Evolutionary conservation across 1,140 invertebrate species (phyloP).

Genomic region (Temnothorax longispinosus): DNA sequence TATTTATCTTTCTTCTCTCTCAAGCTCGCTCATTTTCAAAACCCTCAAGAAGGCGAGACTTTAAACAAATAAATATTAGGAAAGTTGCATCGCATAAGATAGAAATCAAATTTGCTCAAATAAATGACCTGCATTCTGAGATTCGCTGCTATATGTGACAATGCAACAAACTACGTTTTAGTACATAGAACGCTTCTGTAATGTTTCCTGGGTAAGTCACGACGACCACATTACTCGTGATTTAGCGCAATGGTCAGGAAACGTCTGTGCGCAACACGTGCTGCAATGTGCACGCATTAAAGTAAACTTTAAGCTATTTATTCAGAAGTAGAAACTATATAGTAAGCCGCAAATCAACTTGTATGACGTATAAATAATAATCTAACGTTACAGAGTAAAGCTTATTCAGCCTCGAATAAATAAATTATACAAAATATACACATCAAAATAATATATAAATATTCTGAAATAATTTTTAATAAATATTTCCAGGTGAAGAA

Average conservation of each 20-base stretch:
- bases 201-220: constrained; percentile 41
- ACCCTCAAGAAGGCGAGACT: background rate
- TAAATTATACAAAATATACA: background rate
- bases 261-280: constrained; percentile 24
- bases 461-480: background rate
- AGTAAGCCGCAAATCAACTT: constrained; percentile 32
- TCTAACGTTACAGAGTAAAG: background rate
- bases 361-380: constrained; percentile 22
- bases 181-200: constrained; percentile 25
- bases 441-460: background rate
- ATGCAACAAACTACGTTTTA: constrained; percentile 38
- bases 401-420: background rate
- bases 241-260: constrained; percentile 55
- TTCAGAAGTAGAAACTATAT: background rate
- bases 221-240: constrained; percentile 54
- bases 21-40: background rate
- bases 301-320: constrained; percentile 52
- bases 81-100: background rate
- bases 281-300: constrained; percentile 34
- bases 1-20: background rate
- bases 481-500: background rate
- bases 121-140: background rate
- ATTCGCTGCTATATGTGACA: background rate
- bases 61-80: background rate
- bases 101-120: constrained; percentile 26